Evolutionary conservation across 2,113 vertebrate genomes (phyloP), one percentile per base, ranked within the genome.

Genomic region (Microtus oregoni): DNA sequence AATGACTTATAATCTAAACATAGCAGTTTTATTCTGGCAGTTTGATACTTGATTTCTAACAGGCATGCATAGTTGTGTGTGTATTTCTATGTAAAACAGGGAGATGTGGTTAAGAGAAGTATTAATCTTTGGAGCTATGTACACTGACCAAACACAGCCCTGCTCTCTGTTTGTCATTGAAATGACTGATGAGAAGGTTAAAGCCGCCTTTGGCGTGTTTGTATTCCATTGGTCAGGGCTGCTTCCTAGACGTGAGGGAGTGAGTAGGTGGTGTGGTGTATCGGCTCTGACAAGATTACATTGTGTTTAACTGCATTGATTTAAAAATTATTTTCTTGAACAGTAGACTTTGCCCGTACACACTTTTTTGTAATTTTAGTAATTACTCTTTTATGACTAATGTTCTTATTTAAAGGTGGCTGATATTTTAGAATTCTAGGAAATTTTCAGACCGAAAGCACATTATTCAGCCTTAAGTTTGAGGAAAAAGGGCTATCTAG

Each of bases 351-450:
- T 90, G 70, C 72, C 65, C 68, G 11, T 81, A 50, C 12, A 90
- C 47, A 38, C 44, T 78, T 85, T 85, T 94, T 50, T 93, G 50
- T 55, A 50, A 70, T 94, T 96, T 96, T 92, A 89, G 38, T 91
- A 89, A 90, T 91, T 95, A 95, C n/a, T 90, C 38, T 94, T 44
- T 14, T 85, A 92, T 98, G 79, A 92, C 38, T 89, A 81, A 77
- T 96, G 35, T 72, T 61, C 11, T 91, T 90, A 77, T 91, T 32
- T 91, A n/a, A 92, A 94, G 85, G 91, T 73, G 35, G 35, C 78
- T 93, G 35, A 10, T 86, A 75, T 89, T 95, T 92, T 86, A 68
- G 35, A 96, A 85, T 92, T 95, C 11, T 83, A 92, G 75, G 44
- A 86, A 9, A 77, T 94, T 89, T 92, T 83, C 85, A 91, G 96